Evolutionary conservation across 2,797 vertebrate genomes (phyloP).

Genomic region (Amblyopsis hoosieri): DNA sequence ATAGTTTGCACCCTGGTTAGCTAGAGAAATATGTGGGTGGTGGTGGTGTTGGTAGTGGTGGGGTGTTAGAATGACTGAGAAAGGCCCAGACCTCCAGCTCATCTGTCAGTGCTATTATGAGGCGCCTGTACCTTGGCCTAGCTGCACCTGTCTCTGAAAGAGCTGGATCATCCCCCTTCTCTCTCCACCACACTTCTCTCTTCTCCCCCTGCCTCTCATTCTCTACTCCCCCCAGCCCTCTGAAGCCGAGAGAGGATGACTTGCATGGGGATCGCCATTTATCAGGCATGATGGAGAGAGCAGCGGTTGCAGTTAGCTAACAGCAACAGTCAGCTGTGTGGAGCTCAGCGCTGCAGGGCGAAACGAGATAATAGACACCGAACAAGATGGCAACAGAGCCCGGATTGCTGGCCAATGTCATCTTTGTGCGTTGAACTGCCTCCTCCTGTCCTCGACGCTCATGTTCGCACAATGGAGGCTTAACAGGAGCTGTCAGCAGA

Average conservation of each 20-base stretch:
- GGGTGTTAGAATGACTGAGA: slow-evolving; percentile 15
- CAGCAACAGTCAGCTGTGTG: slow-evolving; percentile 63
- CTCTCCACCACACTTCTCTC: not conserved
- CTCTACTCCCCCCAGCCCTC: slow-evolving; percentile 1
- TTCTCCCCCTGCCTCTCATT: not conserved
- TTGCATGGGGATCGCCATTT: slow-evolving; percentile 48
- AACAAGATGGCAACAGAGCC: slow-evolving; percentile 23
- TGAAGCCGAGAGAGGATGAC: slow-evolving; percentile 37
- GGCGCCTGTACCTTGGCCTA: slow-evolving; percentile 61
- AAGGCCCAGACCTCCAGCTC: slow-evolving; percentile 44
- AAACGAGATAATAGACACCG: slow-evolving; percentile 41
- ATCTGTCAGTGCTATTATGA: slow-evolving; percentile 67
- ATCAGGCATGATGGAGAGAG: slow-evolving; percentile 48
- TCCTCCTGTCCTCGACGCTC: slow-evolving; percentile 67
- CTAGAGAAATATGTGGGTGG: slow-evolving; percentile 46
- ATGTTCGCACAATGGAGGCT: slow-evolving; percentile 76
- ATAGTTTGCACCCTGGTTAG: slow-evolving; percentile 48
- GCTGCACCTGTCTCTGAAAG: slow-evolving; percentile 68
- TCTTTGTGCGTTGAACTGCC: slow-evolving; percentile 77
- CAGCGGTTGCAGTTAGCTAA: slow-evolving; percentile 10
- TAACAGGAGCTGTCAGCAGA: slow-evolving; percentile 88
- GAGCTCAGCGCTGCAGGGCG: not conserved
- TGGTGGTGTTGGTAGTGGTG: not conserved
- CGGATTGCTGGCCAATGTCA: slow-evolving; percentile 59
- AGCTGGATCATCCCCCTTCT: slow-evolving; percentile 18